Evolutionary conservation across 2,888 invertebrate species (phyloP).

Genomic region (Tachina lurida): DNA sequence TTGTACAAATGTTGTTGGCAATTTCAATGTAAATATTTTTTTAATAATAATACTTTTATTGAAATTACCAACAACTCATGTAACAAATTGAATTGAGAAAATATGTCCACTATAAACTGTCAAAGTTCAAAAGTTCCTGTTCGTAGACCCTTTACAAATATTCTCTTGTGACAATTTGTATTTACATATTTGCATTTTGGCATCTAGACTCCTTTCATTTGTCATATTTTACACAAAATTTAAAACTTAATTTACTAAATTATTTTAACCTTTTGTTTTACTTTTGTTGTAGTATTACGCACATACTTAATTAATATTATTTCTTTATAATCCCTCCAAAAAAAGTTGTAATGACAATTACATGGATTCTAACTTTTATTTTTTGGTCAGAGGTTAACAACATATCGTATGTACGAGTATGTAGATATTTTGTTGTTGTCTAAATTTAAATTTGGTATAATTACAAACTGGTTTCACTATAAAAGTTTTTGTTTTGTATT

Average conservation of each 20-base stretch:
- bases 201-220: no score
- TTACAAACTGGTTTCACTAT: conserved; percentile 6
- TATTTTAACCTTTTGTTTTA: neutral
- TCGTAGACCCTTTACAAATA: no score
- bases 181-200: no score
- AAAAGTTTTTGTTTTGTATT: neutral
- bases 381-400: neutral
- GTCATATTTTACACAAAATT: neutral
- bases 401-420: neutral
- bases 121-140: no score
- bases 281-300: neutral
- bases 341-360: conserved; percentile 15
- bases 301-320: conserved; percentile 19
- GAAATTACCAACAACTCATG: no score
- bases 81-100: no score
- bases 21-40: no score
- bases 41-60: no score
- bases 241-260: neutral
- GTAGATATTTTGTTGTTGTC: neutral
- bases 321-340: conserved; percentile 9
- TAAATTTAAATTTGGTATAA: conserved; percentile 22
- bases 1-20: no score
- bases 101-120: no score
- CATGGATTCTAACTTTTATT: conserved; percentile 15
- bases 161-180: no score